Evolutionary conservation across 1,140 invertebrate species (phyloP), one percentile per base, ranked within the genome.

Genomic region (Pachypsylla venusta): DNA sequence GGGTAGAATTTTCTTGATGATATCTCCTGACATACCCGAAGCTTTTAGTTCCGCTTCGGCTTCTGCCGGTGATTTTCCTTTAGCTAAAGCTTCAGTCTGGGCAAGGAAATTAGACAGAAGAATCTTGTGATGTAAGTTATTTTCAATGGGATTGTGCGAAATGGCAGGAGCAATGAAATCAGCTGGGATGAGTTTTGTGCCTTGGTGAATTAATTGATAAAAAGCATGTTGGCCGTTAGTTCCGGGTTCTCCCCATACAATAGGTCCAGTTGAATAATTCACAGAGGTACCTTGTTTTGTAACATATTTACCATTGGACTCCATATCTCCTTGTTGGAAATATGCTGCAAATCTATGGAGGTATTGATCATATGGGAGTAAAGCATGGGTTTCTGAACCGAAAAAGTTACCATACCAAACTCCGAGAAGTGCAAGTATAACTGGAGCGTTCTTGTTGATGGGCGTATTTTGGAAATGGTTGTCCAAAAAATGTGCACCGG

Each of bases 271-370:
- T 25, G 72, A 77, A 71, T 93, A 94, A 64, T 82, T 72, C 1
- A 92, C 93, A 16, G 70, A 70, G 35, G 80, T 69, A 0, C 91
- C 90, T 63, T 77, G 79, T 39, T 85, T 78, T 10, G 89, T 95
- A 0, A 82, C 72, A 67, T 85, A 95, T 77, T 99, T 99, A 66
- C 97, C 97, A 76, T 99, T 99, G 61, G 92, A 97, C 74, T 99
- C 97, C 97, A 99, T 99, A 71, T 99, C 97, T 12, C 95, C 96
- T 78, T 99, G 97, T 76, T 99, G 97, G 74, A 99, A 98, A 73
- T 99, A 99, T 12, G 97, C 95, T 35, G 97, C 90, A 76, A 99
- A 98, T 68, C 95, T 82, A 70, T 99, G 96, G 63, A 99, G 73
- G 72, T 99, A 99, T 75, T 99, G 89, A 72, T 99, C 97, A 73